Percentiles rank a stretch among this genome's conserved stretches.
Evolutionary conservation across 2,888 invertebrate species (phyloP).

Genomic region (Glyphotaelius pellucidus): DNA sequence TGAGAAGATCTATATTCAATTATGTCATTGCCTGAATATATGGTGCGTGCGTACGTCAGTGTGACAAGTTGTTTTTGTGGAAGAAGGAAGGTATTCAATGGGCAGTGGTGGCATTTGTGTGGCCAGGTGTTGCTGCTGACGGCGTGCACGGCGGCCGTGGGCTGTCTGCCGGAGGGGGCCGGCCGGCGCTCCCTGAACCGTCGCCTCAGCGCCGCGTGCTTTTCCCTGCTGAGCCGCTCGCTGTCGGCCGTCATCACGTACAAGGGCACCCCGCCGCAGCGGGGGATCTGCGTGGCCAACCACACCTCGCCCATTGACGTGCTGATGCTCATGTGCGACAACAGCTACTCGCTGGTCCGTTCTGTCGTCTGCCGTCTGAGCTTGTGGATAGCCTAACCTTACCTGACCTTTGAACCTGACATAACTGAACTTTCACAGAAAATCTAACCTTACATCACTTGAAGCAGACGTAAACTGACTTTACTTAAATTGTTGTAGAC

Average conservation of each 20-base stretch:
- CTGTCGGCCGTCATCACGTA: conserved; percentile 93
- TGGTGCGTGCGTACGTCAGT: not conserved
- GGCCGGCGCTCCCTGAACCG: conserved; percentile 89
- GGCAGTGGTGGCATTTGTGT: not conserved
- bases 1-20: too few relatives aligned
- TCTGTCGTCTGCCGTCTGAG: conserved; percentile 44
- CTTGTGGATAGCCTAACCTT: not conserved
- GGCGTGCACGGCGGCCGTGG: conserved; percentile 90
- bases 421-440: not conserved
- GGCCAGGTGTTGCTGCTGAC: conserved; percentile 91
- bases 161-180: conserved; percentile 86
- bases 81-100: not conserved
- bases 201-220: conserved; percentile 91
- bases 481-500: not conserved
- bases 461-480: too few relatives aligned
- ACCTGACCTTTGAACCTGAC: not conserved
- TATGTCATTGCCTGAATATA: too few relatives aligned
- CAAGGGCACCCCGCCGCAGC: conserved; percentile 91
- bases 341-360: conserved; percentile 97
- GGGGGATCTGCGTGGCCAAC: conserved; percentile 92
- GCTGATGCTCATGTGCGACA: conserved; percentile 97
- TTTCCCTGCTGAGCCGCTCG: conserved; percentile 94
- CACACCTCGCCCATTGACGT: conserved; percentile 99
- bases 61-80: not conserved
- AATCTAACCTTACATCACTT: not conserved